Evolutionary conservation across 2,888 invertebrate genomes (phyloP).

Genomic region (Siphlonurus alternatus): DNA sequence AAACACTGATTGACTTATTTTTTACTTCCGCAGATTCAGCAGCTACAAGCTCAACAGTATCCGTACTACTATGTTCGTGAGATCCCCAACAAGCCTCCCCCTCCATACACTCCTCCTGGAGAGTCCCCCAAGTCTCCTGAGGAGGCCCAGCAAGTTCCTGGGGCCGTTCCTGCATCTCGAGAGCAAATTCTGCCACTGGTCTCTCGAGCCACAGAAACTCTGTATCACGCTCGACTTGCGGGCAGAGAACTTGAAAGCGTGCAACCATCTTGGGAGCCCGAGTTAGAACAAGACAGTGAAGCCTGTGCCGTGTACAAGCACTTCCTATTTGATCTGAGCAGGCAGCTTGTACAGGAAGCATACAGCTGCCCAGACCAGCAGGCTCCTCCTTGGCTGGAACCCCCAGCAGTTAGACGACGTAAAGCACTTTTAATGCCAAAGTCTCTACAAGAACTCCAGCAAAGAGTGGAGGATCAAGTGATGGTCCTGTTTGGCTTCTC

Average conservation of each 20-base stretch:
- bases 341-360: conserved; percentile 36
- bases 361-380: conserved; percentile 24
- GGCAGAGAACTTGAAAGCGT: conserved; percentile 22
- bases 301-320: neutral
- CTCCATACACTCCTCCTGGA: conserved; percentile 51
- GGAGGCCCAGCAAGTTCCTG: conserved; percentile 18
- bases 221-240: conserved; percentile 27
- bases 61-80: conserved; percentile 41
- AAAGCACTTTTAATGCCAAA: conserved; percentile 17
- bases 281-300: neutral
- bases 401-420: conserved; percentile 19
- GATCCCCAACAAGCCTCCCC: conserved; percentile 59
- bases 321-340: conserved; percentile 43
- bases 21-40: conserved; percentile 32
- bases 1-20: no score
- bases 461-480: conserved; percentile 32
- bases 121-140: conserved; percentile 8
- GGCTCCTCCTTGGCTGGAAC: conserved; percentile 35
- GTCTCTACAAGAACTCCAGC: conserved; percentile 29
- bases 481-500: conserved; percentile 35
- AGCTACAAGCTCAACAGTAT: conserved; percentile 27
- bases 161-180: conserved; percentile 27
- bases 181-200: conserved; percentile 22
- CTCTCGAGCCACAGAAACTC: conserved; percentile 24
- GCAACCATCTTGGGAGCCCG: conserved; percentile 21